A percentile compares a stretch with the other conserved stretches of the same genome.
Conservation (phyloP, 2,888 invertebrate species). For the Nomada hirtipes region DNA sequence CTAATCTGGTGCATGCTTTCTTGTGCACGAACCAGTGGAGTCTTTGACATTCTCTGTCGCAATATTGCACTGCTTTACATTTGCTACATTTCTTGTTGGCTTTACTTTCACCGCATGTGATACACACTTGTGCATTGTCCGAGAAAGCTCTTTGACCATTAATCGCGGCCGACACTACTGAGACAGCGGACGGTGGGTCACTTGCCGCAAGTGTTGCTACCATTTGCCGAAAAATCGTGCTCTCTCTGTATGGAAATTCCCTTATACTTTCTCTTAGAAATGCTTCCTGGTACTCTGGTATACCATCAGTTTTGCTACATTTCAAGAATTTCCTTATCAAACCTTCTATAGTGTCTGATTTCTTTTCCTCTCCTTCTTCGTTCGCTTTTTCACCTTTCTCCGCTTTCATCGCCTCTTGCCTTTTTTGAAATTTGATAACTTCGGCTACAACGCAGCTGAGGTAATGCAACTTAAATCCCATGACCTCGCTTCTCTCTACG, state of each 20-base stretch:
- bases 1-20: conserved; percentile 91
- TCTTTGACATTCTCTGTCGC: conserved; percentile 97
- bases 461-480: conserved; percentile 96
- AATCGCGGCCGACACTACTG: conserved; percentile 91
- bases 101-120: conserved; percentile 94
- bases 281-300: conserved; percentile 87
- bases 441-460: conserved; percentile 90
- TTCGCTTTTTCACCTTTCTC: conserved; percentile 81
- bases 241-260: conserved; percentile 96
- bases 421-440: conserved; percentile 89
- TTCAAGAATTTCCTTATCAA: conserved; percentile 92
- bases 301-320: conserved; percentile 89
- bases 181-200: conserved; percentile 89
- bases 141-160: conserved; percentile 95
- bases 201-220: conserved; percentile 91
- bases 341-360: conserved; percentile 89
- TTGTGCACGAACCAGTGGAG: conserved; percentile 97
- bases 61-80: conserved; percentile 97
- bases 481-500: conserved; percentile 94
- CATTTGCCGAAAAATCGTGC: conserved; percentile 95
- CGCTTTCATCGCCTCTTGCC: conserved; percentile 86
- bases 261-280: conserved; percentile 94
- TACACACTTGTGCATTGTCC: conserved; percentile 89
- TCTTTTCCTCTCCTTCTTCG: conserved; percentile 78
- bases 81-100: conserved; percentile 97